Evolutionary conservation across 2,888 invertebrate genomes (phyloP).

Genomic region (Sesamia inferens): DNA sequence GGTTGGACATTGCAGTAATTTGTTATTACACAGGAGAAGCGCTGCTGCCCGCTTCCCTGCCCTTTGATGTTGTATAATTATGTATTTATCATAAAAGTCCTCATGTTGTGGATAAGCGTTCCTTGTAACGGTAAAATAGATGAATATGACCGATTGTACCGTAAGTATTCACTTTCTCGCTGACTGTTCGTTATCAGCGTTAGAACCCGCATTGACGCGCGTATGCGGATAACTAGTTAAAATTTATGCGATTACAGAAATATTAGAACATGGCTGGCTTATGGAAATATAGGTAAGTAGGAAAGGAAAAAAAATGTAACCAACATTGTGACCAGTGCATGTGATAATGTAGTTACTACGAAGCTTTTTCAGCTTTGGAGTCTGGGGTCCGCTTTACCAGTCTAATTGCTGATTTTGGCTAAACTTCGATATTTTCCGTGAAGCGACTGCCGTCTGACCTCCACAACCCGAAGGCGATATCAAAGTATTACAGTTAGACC

Average conservation of each 20-base stretch:
- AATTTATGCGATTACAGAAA: conserved; percentile 14
- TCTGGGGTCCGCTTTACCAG: too few species aligned
- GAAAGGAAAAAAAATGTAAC: neutral
- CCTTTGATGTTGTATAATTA: too few species aligned
- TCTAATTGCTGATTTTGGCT: too few species aligned
- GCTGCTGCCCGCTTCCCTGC: too few species aligned
- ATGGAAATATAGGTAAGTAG: neutral
- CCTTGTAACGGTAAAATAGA: conserved; percentile 32
- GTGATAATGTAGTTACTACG: too few species aligned
- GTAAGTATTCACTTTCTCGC: conserved; percentile 52
- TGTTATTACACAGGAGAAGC: too few species aligned
- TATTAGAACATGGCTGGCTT: too few species aligned
- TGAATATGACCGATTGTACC: conserved; percentile 23
- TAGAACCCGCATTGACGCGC: conserved; percentile 60
- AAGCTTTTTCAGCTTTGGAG: neutral
- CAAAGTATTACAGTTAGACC: too few species aligned
- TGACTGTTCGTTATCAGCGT: conserved; percentile 42
- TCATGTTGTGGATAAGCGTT: conserved; percentile 7
- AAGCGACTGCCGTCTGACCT: too few species aligned
- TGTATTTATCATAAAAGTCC: neutral
- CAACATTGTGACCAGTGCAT: neutral
- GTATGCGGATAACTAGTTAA: conserved; percentile 1
- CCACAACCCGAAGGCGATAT: too few species aligned
- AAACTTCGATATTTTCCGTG: too few species aligned
- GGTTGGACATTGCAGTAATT: too few species aligned